Base-by-base conservation (phyloP, 2,888 invertebrate genomes). In the Plusia festucae region DNA sequence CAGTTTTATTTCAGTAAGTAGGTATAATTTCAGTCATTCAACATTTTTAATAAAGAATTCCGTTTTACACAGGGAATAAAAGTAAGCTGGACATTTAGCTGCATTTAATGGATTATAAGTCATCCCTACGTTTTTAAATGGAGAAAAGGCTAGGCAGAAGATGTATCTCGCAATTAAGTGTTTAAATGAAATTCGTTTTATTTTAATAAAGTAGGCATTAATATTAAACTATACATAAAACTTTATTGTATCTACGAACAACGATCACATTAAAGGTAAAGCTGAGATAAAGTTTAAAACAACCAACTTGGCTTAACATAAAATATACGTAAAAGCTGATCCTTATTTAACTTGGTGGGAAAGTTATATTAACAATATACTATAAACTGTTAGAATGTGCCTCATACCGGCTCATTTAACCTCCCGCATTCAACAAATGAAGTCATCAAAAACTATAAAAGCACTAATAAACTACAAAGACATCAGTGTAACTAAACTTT, bases 381-480 rank as follows among this genome's bases (percentile, higher is more conserved):
- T 20, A 49, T 49, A 49, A 49, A 49, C 20, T 20, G 18, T 49
- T 49, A 20, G 20, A 49, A 49, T 49, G 18, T 49, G 20, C 18
- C 46, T 49, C 9, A 49, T 11, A 49, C 46, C 13, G 46, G 18
- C 20, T 49, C 46, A 8, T 49, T 20, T 49, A 49, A 49, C 18
- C 9, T 11, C 16, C n/a, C 22, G 13, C 52, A 2, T 24, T 24
- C 20, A 52, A 22, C 22, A 22, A 52, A 52, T 52, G 24, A 22
- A 52, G 22, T 52, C 57, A 49, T 57, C 53, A 63, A 46, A 67
- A 67, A 60, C 55, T 60, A 49, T 66, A 65, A 70, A 54, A 55
- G 13, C 60, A 60, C 58, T 66, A 76, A 71, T 76, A 77, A 79
- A 82, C 61, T 76, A 79, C 69, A 70, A 76, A 83, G 77, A 73